Evolutionary conservation across 2,113 vertebrate species (phyloP), one percentile per base, ranked within the genome.

Genomic region (Acanthisitta chloris): DNA sequence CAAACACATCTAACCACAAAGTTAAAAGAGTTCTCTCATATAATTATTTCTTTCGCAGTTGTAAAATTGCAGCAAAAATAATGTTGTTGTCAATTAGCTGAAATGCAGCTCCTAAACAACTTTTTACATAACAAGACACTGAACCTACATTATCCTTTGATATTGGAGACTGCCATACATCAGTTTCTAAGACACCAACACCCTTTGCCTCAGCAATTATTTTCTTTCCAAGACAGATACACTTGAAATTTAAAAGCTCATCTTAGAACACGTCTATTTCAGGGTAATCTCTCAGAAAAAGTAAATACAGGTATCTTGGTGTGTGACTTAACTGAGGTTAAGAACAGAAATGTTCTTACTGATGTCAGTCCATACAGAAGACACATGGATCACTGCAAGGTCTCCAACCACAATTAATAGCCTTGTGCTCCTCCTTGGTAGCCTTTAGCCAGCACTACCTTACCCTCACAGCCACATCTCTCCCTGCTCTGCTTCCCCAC

Each of bases 401-500:
- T 43, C n/a, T 82, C 38, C 31, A 88, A 2, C 14, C 43, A 21
- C 40, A 48, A 10, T 64, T 29, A 77, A 76, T 12, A 42, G 14
- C 14, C 42, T 48, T n/a, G 9, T 12, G 6, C 24, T 91, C 21
- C 24, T 88, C 67, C 40, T 52, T 3, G 2, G 12, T 12, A 34
- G 25, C 52, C 73, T 70, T 81, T 29, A 73, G 10, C 28, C 58
- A 80, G 62, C 17, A 31, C 17, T 45, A 33, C 33, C 51, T 86
- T 48, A 78, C 26, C 11, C 38, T 69, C 54, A 57, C 24, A 65
- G 54, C 1, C 59, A 52, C 34, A 42, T 23, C 18, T 52, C 49
- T 54, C 46, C 28, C 66, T 46, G 34, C 2, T 15, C 10, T 0
- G 0, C 5, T 8, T 49, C n/a, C 16, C 64, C 36, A 20, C 0